These are phyloP conservation scores for Arbacia lixula DNA, from an alignment of 53 echinoderm and acorn worm genomes.

Conservation along the genomic window DNA sequence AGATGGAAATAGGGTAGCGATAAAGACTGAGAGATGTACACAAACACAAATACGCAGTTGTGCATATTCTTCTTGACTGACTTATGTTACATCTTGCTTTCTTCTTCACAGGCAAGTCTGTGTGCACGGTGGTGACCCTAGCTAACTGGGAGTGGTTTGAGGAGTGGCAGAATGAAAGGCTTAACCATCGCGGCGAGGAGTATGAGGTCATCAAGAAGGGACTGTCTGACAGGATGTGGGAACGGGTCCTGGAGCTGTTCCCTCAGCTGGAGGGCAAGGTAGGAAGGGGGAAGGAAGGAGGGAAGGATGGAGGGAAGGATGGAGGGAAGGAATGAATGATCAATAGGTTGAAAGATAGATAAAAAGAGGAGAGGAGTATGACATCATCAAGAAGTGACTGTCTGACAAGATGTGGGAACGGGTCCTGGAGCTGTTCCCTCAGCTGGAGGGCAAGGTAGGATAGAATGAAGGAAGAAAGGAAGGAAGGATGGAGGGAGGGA, in stretches of 20 bases:
- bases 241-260: constrained; percentile 67
- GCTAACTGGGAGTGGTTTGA: constrained; percentile 97
- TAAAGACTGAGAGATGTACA: no score
- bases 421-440: constrained; percentile 69
- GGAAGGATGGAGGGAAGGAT: no score
- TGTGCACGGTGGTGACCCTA: constrained; percentile 80
- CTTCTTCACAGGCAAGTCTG: constrained; percentile 74
- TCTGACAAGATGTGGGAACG: constrained; percentile 90
- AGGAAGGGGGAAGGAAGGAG: no score
- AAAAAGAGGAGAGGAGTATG: constrained; percentile 88
- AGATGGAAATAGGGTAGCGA: no score
- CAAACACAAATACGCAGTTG: no score
- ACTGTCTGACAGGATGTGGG: constrained; percentile 88
- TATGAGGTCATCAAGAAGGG: constrained; percentile 82
- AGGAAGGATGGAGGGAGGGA: no score
- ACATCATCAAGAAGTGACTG: constrained; percentile 78
- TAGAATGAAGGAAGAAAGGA: no score
- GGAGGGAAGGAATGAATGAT: no score
- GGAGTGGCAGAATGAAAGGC: constrained; percentile 73
- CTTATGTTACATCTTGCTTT: no score
- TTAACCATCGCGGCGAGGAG: constrained; percentile 79
- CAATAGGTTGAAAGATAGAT: no score
- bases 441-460: constrained; percentile 91
- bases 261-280: constrained; percentile 93
- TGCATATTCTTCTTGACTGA: no score